Evolutionary conservation across 2,113 vertebrate genomes (phyloP), one percentile per base, ranked within the genome.

Genomic region (Pedionomus torquatus): DNA sequence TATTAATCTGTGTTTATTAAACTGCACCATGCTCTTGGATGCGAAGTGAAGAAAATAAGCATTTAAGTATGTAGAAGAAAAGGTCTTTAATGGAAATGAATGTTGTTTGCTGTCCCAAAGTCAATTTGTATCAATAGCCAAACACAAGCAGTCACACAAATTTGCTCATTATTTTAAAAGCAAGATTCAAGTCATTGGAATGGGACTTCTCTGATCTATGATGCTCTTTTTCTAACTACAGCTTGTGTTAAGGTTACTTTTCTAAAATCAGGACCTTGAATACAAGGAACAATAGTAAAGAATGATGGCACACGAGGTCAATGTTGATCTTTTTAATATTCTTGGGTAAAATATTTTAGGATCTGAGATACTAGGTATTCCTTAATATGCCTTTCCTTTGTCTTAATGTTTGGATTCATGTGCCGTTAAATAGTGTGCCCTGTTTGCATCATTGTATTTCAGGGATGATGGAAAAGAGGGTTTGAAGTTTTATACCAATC

Each of bases 401-500:
- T 61, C 21, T 91, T 80, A 82, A 9, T 58, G 52, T 94, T 86
- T 91, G 89, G n/a, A 84, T 94, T 75, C 15, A 5, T 39, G 14
- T 43, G 11, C 55, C 89, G 44, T 52, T 81, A 80, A 46, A 54
- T 30, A 76, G 23, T 9, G 25, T 66, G 23, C 28, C 30, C 20
- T 37, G 7, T 83, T 60, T 79, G 66, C 14, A 1, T 86, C 81
- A 54, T 52, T 95, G 60, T 92, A 35, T 96, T 97, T 86, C 98
- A 99, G 99, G 98, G 99, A 99, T 87, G 99, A 99, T 90, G 99
- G 99, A 72, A 99, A 99, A 96, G 99, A 99, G 63, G 99, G 99
- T 63, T 98, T 99, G 76, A 99, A 99, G 95, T 99, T 99, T 97
- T 99, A 99, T 96, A 99, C 99, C 64, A 99, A 99, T 97, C 99